Base-by-base conservation (phyloP, 2,113 vertebrate species). In the Lepus americanus region DNA sequence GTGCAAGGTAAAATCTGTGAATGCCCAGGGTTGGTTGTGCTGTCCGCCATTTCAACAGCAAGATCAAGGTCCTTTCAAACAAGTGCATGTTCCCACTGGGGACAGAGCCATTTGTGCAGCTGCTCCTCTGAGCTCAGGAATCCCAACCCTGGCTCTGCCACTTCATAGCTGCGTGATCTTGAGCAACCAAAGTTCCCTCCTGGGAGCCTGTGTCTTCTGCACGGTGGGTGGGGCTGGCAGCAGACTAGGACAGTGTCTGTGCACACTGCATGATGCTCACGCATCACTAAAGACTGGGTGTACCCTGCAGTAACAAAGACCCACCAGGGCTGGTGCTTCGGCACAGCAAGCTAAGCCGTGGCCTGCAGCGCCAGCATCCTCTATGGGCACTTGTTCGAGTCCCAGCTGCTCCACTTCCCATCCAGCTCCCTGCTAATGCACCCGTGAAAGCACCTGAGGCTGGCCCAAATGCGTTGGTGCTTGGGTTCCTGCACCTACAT, bases 21-120 rank as follows among this genome's bases (percentile, higher is more conserved):
- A 31, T 22, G 64, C 59, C 87, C 9, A 6, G 72, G 66, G 76
- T 61, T 19, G 74, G 85, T 4, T 74, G 55, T 64, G 70, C 73
- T 14, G 36, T 22, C 74, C 6, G 9, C 64, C 17, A 49, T 31
- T 69, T 55, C n/a, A 76, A 73, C 1, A 77, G 14, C 1, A 1
- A 0, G 1, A 70, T 11, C 0, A 2, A 76, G 31, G n/a, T 72
- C 76, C 67, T 87, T 72, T 22, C 81, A 22, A 25, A 72, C 39
- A 14, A 53, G 1, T 0, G 1, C 0, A 12, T 61, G 44, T 89
- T 88, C 81, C 74, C 0, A 7, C 27, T 1, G 39, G 63, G 76
- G 7, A 0, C 64, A 14, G 31, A 20, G 70, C n/a, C 76, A 36
- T 74, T 72, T 64, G 72, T 39, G 72, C 2, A 20, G 67, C 82